phyloP scores from a whole-genome alignment of 2,888 invertebrate species.

The Incurvaria masculella region DNA sequence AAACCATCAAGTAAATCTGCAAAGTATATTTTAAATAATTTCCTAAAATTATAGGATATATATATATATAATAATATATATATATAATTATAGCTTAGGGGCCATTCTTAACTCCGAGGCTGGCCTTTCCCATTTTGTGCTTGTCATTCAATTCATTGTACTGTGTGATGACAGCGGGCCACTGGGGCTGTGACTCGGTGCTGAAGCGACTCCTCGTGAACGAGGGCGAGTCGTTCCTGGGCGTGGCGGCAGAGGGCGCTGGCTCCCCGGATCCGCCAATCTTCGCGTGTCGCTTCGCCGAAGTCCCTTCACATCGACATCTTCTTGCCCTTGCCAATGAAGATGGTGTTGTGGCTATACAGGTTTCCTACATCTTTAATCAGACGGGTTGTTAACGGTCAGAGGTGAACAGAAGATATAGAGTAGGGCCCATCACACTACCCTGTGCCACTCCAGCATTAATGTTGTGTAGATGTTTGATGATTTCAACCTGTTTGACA shows the following conservation, averaged over 20 bases:
- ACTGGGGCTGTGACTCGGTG: conserved; percentile 61
- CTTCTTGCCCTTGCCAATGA: conserved; percentile 82
- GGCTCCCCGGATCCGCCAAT: conserved; percentile 67
- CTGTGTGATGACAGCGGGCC: conserved; percentile 37
- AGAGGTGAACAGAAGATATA: too few species aligned
- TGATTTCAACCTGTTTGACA: too few species aligned
- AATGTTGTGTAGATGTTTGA: too few species aligned
- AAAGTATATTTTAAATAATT: too few species aligned
- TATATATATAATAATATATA: too few species aligned
- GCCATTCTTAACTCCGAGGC: not conserved
- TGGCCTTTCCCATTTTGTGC: conserved; percentile 1
- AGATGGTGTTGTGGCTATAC: conserved; percentile 70
- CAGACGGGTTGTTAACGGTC: too few species aligned
- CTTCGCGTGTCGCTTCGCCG: conserved; percentile 77
- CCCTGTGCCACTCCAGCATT: too few species aligned
- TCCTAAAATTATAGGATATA: too few species aligned
- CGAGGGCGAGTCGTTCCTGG: conserved; percentile 62
- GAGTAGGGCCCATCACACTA: too few species aligned
- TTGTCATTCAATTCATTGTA: not conserved
- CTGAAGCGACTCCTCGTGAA: conserved; percentile 62
- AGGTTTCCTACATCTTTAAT: too few species aligned
- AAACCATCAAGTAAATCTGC: too few species aligned
- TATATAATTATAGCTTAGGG: too few species aligned
- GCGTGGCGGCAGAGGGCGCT: conserved; percentile 49
- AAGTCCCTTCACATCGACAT: conserved; percentile 62